Conservation (phyloP, 2,797 vertebrate species). For the Melanitta fusca region DNA sequence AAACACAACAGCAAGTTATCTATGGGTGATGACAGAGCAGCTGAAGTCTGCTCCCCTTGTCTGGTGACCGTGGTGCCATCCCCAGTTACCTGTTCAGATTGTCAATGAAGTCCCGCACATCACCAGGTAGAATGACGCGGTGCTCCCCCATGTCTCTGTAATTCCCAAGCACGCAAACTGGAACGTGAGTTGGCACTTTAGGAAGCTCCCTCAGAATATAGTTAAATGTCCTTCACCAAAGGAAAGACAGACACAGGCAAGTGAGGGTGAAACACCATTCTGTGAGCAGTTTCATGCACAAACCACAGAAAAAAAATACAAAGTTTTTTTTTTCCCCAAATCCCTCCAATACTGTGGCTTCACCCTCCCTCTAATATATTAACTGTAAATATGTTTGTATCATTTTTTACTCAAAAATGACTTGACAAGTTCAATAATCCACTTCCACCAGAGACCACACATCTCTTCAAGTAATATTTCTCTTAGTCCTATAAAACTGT, state of each 20-base stretch:
- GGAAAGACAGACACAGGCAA: background rate
- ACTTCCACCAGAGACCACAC: background rate
- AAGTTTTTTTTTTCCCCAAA: background rate
- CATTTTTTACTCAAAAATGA: background rate
- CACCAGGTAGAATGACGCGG: constrained; percentile 91
- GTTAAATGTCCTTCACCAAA: constrained; percentile 90
- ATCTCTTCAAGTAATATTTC: background rate
- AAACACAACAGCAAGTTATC: accelerated
- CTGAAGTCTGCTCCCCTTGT: background rate
- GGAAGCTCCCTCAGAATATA: constrained; percentile 95
- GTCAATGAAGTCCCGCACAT: constrained; percentile 91
- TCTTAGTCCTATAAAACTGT: background rate
- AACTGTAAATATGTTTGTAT: background rate
- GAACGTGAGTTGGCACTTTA: constrained; percentile 94
- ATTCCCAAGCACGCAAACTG: constrained; percentile 96
- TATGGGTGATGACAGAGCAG: accelerated
- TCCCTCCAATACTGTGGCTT: background rate
- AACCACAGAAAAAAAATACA: background rate
- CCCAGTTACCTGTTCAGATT: constrained; percentile 89
- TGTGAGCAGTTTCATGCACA: background rate
- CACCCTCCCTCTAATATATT: too few species aligned
- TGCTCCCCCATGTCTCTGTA: constrained; percentile 98
- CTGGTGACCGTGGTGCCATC: accelerated
- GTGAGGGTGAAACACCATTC: background rate
- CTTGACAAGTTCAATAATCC: background rate